Evolutionary conservation across 2,888 invertebrate species (phyloP), one percentile per base, ranked within the genome.

Genomic region (Furcula furcula): DNA sequence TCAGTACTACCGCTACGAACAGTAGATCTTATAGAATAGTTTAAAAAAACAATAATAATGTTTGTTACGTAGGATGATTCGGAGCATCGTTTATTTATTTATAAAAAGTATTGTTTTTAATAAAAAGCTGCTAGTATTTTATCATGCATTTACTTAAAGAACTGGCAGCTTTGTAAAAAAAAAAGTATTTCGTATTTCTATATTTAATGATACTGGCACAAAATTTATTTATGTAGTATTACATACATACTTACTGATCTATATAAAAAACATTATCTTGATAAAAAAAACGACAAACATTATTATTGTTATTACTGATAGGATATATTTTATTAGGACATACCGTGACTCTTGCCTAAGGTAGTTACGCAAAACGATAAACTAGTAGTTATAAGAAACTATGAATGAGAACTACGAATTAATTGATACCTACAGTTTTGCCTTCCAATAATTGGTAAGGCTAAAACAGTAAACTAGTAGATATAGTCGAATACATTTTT

Each of bases 1-100:
- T 13, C 85, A 87, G 44, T 87, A 86, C 58, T 87, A 87, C 67
- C 81, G 83, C 46, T 87, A 87, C 43, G 85, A 87, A 61, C 82
- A 85, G 64, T 75, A 76, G 60, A 46, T 16, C 22, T 21, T 36
- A 20, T 29, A 34, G 7, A 29, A 30, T 38, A 41, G 22, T n/a
- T n/a, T n/a, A 20, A 12, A 21, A 36, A 12, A 35, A 16, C 26
- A 38, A 31, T 41, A 39, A 40, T 41, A 44, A 28, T 16, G 9
- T 28, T 28, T 33, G 31, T 27, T 32, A 15, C 34, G 27, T n/a
- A n/a, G n/a, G n/a, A n/a, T n/a, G n/a, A n/a, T n/a, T n/a, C n/a
- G n/a, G n/a, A n/a, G n/a, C n/a, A n/a, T n/a, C n/a, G n/a, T n/a
- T n/a, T n/a, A n/a, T n/a, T n/a, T n/a, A n/a, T n/a, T n/a, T n/a